Conservation (phyloP, 2,888 invertebrate species). For the Sericinus montela region DNA sequence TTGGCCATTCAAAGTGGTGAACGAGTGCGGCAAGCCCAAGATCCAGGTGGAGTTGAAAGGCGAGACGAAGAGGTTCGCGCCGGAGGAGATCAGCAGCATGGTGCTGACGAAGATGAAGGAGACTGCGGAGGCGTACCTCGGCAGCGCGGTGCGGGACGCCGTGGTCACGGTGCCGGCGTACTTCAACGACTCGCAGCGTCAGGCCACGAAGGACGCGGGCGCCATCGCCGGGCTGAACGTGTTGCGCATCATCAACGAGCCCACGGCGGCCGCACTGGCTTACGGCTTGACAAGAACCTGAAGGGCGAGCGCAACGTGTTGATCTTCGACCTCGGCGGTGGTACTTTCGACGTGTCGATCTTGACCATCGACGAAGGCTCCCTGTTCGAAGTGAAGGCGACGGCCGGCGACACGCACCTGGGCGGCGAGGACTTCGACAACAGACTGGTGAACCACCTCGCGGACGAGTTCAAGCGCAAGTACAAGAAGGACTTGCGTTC, state of each 20-base stretch:
- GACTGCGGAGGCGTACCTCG: slow-evolving; percentile 86
- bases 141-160: slow-evolving; percentile 83
- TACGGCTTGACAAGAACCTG: slow-evolving; percentile 85
- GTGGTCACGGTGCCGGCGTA: slow-evolving; percentile 91
- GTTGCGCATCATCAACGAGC: slow-evolving; percentile 90
- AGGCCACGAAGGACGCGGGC: slow-evolving; percentile 92
- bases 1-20: slow-evolving; percentile 89
- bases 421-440: slow-evolving; percentile 79
- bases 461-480: slow-evolving; percentile 85
- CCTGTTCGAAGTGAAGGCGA: slow-evolving; percentile 88
- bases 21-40: slow-evolving; percentile 82
- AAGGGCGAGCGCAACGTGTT: slow-evolving; percentile 81
- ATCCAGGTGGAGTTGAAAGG: slow-evolving; percentile 84
- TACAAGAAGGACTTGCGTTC: slow-evolving; percentile 82
- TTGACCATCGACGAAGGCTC: slow-evolving; percentile 89
- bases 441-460: slow-evolving; percentile 82
- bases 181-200: slow-evolving; percentile 86
- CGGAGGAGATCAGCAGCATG: slow-evolving; percentile 87
- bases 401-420: slow-evolving; percentile 91
- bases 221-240: slow-evolving; percentile 87
- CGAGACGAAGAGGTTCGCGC: slow-evolving; percentile 81
- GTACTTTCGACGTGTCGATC: slow-evolving; percentile 91
- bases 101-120: slow-evolving; percentile 78
- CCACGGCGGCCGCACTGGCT: slow-evolving; percentile 86
- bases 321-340: slow-evolving; percentile 83